Evolutionary conservation across 2,797 vertebrate species (phyloP).

Genomic region (Fistularia tabacaria): DNA sequence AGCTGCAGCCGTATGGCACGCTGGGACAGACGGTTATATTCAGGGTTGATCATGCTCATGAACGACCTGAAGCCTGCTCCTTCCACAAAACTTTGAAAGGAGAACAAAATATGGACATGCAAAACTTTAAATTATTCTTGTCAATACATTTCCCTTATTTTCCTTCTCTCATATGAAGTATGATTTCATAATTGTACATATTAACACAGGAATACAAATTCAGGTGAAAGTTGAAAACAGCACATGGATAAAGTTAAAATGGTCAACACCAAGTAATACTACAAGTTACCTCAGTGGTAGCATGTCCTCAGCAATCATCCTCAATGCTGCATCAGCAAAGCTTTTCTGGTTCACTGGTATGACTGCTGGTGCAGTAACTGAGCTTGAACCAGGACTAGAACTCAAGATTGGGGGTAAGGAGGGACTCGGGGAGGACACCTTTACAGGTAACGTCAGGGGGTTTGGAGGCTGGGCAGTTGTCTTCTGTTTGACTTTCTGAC

Average conservation of each 20-base stretch:
- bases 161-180: too few species aligned
- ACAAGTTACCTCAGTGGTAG: slow-evolving; percentile 70
- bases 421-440: slow-evolving; percentile 22
- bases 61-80: slow-evolving; percentile 74
- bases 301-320: slow-evolving; percentile 80
- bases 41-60: slow-evolving; percentile 63
- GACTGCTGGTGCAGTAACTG: neutral
- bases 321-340: slow-evolving; percentile 63
- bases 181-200: too few species aligned
- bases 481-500: slow-evolving; percentile 34
- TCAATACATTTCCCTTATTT: neutral
- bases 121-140: neutral
- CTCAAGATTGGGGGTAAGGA: slow-evolving; percentile 24
- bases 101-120: neutral
- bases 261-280: too few species aligned
- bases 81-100: slow-evolving; percentile 69
- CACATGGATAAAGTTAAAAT: too few species aligned
- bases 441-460: slow-evolving; percentile 9
- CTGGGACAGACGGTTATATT: slow-evolving; percentile 69
- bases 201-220: too few species aligned
- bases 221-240: too few species aligned
- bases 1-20: slow-evolving; percentile 65
- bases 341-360: slow-evolving; percentile 53
- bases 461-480: neutral
- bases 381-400: slow-evolving; percentile 38